Percentiles rank a stretch among this genome's conserved stretches.
Conservation (phyloP, 1,140 invertebrate species). For the Bicyclus anynana region DNA sequence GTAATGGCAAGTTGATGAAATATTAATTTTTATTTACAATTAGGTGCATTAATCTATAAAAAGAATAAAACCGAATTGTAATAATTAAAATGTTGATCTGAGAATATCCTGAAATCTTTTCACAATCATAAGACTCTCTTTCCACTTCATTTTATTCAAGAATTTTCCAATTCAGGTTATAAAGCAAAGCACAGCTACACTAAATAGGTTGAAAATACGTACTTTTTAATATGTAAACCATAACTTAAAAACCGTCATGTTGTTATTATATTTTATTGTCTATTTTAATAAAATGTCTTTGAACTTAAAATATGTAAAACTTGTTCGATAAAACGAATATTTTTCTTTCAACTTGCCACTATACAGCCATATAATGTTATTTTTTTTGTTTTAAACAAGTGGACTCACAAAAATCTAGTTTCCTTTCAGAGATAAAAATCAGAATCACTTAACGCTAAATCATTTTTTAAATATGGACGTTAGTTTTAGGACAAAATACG, state of each 20-base stretch:
- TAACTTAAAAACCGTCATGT: no score
- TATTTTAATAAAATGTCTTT: no score
- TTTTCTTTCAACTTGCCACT: conserved; percentile 2
- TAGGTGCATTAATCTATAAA: not conserved
- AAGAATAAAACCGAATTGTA: no score
- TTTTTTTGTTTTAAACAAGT: conserved; percentile 14
- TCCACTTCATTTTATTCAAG: no score
- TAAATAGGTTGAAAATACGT: no score
- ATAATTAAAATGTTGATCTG: no score
- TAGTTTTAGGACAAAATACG: conserved; percentile 69
- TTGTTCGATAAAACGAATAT: not conserved
- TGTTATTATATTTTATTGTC: no score
- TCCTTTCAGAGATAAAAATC: conserved; percentile 43
- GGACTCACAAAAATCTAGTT: conserved; percentile 23
- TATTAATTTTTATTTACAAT: not conserved
- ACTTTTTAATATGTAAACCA: no score
- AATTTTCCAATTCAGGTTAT: no score
- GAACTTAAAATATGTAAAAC: not conserved
- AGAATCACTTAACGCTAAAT: conserved; percentile 73
- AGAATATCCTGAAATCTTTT: no score
- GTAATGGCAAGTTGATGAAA: not conserved
- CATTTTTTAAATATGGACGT: conserved; percentile 75
- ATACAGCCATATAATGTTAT: conserved; percentile 11
- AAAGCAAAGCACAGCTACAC: no score
- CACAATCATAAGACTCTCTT: no score